Percentiles rank a stretch among this genome's conserved stretches.
Evolutionary conservation across 2,797 vertebrate genomes (phyloP).

Genomic region (Lacerta bilineata): DNA sequence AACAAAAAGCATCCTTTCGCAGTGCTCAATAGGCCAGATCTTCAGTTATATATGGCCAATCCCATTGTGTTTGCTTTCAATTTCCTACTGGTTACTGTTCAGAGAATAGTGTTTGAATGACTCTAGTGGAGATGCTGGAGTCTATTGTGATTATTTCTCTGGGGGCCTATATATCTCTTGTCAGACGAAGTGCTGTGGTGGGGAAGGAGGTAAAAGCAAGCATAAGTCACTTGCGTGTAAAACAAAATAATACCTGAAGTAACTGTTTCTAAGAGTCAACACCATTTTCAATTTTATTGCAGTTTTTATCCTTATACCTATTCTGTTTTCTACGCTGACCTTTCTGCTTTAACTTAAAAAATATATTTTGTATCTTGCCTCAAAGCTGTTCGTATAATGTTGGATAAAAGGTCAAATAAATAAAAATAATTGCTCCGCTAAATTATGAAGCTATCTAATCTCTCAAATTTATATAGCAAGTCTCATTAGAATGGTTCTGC

Average conservation of each 20-base stretch:
- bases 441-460: too few relatives aligned
- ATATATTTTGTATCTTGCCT: too few relatives aligned
- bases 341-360: too few relatives aligned
- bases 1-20: slow-evolving; percentile 59
- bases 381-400: too few relatives aligned
- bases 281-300: background rate
- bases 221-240: slow-evolving; percentile 13
- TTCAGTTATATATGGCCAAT: slow-evolving; percentile 68
- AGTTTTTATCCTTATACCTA: too few relatives aligned
- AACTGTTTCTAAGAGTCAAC: background rate
- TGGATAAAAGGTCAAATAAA: too few relatives aligned
- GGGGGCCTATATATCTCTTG: slow-evolving; percentile 63
- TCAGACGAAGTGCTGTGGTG: slow-evolving; percentile 52
- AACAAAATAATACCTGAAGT: background rate
- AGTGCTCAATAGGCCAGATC: slow-evolving; percentile 52
- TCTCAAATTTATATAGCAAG: too few relatives aligned
- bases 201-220: slow-evolving; percentile 41
- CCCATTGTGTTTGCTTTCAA: slow-evolving; percentile 65
- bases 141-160: slow-evolving; percentile 64
- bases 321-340: too few relatives aligned
- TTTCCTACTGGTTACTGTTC: slow-evolving; percentile 58
- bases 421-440: too few relatives aligned
- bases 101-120: slow-evolving; percentile 64
- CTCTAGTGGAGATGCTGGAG: slow-evolving; percentile 51
- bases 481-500: too few relatives aligned